Evolutionary conservation across 2,113 vertebrate genomes (phyloP).

Genomic region (Craseonycteris thonglongyai): DNA sequence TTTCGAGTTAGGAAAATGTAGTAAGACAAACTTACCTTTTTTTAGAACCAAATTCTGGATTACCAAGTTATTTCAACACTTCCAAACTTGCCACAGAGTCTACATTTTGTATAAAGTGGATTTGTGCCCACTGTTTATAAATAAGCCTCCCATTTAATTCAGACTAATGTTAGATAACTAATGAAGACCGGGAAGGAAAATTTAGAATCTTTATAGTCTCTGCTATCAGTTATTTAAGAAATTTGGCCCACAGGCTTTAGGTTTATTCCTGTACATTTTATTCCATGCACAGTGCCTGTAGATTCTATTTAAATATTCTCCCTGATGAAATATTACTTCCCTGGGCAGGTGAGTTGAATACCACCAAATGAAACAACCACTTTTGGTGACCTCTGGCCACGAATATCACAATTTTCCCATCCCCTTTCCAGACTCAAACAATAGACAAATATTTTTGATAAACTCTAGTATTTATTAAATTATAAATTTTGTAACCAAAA

Average conservation of each 20-base stretch:
- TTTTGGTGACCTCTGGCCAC: not conserved
- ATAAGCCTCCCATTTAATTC: not conserved
- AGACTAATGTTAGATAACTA: not conserved
- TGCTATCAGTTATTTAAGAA: not conserved
- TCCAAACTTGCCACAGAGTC: not conserved
- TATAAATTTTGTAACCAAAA: slow-evolving; percentile 85
- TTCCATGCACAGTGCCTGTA: not conserved
- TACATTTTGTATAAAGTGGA: not conserved
- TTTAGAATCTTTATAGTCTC: not conserved
- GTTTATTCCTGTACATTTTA: not conserved
- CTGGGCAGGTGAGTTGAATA: not conserved
- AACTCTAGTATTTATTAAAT: slow-evolving; percentile 89
- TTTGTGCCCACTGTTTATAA: not conserved
- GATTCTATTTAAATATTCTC: not conserved
- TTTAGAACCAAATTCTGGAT: not conserved
- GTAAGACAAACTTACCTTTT: not conserved
- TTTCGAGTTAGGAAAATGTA: not conserved
- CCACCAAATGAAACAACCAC: not conserved
- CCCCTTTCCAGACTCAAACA: slow-evolving; percentile 45
- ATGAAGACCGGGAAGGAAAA: not conserved
- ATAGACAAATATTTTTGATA: slow-evolving; percentile 78
- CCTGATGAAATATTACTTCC: not conserved
- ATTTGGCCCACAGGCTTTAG: not conserved
- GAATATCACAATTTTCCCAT: not conserved
- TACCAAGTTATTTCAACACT: not conserved